Evolutionary conservation across 2,888 invertebrate genomes (phyloP).

Genomic region (Troglohyphantes excavatus): DNA sequence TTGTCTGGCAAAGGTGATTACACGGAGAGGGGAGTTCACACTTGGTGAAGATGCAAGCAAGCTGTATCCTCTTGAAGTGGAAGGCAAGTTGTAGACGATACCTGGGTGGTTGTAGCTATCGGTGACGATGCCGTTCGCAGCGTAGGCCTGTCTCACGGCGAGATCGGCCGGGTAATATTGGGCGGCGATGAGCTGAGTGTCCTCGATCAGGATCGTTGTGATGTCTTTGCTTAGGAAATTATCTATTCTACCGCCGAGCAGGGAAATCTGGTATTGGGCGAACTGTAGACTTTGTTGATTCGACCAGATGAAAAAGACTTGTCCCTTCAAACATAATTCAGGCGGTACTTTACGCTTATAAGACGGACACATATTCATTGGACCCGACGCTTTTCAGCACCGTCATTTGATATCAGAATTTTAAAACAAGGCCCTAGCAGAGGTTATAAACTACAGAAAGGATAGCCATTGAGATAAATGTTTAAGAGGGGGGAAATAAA

Average conservation of each 20-base stretch:
- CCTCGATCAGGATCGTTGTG: constrained; percentile 67
- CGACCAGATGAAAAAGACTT: constrained; percentile 68
- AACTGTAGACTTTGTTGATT: constrained; percentile 18
- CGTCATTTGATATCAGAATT: constrained; percentile 75
- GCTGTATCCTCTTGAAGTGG: constrained; percentile 68
- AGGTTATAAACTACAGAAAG: constrained; percentile 2
- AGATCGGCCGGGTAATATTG: constrained; percentile 23
- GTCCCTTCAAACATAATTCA: constrained; percentile 74
- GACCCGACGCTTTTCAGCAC: constrained; percentile 77
- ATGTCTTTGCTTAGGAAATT: constrained; percentile 61
- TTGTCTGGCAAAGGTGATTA: constrained; percentile 51
- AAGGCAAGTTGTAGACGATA: constrained; percentile 44
- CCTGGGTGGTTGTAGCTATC: constrained; percentile 10
- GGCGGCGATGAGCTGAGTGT: constrained; percentile 24
- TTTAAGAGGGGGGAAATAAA: neutral
- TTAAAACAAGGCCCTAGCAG: constrained; percentile 46
- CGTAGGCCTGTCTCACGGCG: neutral
- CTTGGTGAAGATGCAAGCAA: neutral
- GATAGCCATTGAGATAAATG: constrained; percentile 31
- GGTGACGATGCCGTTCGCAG: neutral
- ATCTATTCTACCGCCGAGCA: constrained; percentile 72
- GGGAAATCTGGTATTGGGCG: constrained; percentile 43
- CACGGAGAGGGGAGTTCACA: constrained; percentile 11
- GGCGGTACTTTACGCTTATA: constrained; percentile 69
- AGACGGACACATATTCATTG: constrained; percentile 77